Percentiles rank a stretch among this genome's conserved stretches.
Evolutionary conservation across 2,888 invertebrate genomes (phyloP).

Genomic region (Diarsia brunnea): DNA sequence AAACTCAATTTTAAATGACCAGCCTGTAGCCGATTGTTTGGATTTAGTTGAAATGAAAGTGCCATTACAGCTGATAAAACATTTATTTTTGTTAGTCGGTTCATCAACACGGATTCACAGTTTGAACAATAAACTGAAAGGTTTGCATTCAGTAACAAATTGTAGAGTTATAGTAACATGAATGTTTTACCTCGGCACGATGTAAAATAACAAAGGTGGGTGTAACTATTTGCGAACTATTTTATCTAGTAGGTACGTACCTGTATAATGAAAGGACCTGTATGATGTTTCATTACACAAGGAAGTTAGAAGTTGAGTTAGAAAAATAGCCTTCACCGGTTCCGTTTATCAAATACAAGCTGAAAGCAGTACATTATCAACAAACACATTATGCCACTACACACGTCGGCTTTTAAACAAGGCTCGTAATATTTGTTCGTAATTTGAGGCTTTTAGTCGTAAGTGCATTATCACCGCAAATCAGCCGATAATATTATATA

Average conservation of each 20-base stretch:
- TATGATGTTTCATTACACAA: background rate
- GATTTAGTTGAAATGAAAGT: background rate
- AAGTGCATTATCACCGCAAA: slow-evolving; percentile 39
- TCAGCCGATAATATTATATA: slow-evolving; percentile 11
- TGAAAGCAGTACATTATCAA: slow-evolving; percentile 35
- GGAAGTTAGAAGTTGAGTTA: background rate
- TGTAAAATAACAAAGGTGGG: background rate
- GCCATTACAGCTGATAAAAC: too few relatives aligned
- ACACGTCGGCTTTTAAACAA: slow-evolving; percentile 18
- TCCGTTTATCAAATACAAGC: slow-evolving; percentile 30
- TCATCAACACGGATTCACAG: background rate
- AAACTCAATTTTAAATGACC: background rate
- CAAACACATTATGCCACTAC: slow-evolving; percentile 31
- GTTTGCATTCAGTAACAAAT: background rate
- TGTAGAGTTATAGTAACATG: background rate
- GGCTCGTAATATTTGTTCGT: slow-evolving; percentile 24
- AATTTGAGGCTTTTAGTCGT: slow-evolving; percentile 43
- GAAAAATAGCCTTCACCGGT: background rate
- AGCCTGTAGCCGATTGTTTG: background rate
- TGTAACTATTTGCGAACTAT: background rate
- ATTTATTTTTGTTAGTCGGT: background rate
- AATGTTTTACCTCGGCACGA: background rate
- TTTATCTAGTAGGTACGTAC: too few relatives aligned
- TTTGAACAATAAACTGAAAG: background rate
- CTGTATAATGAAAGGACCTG: too few relatives aligned